phyloP scores from a whole-genome alignment of 2,797 vertebrate species.

The Acrossocheilus wenchowensis region DNA sequence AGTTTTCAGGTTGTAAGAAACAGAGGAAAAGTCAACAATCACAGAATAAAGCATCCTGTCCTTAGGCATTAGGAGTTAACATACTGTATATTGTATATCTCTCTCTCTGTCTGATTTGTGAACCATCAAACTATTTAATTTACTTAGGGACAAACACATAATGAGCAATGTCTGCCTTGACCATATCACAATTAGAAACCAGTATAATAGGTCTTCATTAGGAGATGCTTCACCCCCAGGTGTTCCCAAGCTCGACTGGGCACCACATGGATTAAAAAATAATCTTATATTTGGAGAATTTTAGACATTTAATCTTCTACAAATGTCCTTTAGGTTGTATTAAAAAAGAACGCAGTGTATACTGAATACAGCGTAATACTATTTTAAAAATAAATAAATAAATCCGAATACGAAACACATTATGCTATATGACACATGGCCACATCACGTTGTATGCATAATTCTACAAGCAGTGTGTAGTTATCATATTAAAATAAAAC shows the following conservation, averaged over 20 bases:
- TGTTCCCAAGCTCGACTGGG: constrained; percentile 46
- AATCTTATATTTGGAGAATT: constrained; percentile 65
- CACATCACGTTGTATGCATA: background rate
- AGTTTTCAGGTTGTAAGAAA: constrained; percentile 59
- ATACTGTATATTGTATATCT: constrained; percentile 56
- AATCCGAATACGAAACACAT: background rate
- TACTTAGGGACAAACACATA: constrained; percentile 57
- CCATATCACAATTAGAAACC: constrained; percentile 65
- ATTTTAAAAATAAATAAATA: background rate
- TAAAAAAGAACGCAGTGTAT: background rate
- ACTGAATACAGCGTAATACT: background rate
- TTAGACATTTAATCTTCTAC: constrained; percentile 39
- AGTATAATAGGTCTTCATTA: constrained; percentile 54
- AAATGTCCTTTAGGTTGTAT: constrained; percentile 16
- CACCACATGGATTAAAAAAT: constrained; percentile 38
- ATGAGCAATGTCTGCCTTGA: constrained; percentile 65
- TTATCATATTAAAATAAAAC: background rate
- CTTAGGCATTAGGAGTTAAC: constrained; percentile 66
- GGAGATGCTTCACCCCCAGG: constrained; percentile 63
- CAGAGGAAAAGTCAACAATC: constrained; percentile 48
- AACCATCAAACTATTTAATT: constrained; percentile 71
- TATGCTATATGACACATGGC: background rate
- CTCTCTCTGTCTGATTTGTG: constrained; percentile 40
- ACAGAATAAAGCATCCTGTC: constrained; percentile 64
- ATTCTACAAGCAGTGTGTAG: background rate